Percentiles rank a stretch among this genome's conserved stretches.
These are phyloP conservation scores for Hylomyscus alleni DNA, from an alignment of 2,797 vertebrate genomes.

Conservation along the genomic window DNA sequence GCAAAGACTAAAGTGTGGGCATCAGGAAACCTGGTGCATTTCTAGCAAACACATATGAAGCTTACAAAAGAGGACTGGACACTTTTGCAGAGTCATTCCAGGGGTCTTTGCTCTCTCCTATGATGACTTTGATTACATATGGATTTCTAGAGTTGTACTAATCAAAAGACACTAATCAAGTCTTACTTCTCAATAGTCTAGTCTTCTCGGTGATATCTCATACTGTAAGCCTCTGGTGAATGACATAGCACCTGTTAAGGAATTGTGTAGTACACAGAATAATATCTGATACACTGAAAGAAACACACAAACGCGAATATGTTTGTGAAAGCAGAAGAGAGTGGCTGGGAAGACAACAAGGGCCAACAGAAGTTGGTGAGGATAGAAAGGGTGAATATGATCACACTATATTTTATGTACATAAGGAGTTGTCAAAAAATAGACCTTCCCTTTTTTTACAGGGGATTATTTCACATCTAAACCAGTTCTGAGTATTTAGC, in stretches of 20 bases:
- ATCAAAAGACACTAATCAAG: neutral
- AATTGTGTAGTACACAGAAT: neutral
- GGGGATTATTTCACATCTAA: slow-evolving; percentile 34
- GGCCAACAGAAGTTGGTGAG: neutral
- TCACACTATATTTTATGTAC: neutral
- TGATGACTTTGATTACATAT: neutral
- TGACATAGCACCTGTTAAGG: neutral
- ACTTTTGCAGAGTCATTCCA: neutral
- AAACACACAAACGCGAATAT: neutral
- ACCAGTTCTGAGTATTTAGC: slow-evolving; percentile 35
- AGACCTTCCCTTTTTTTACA: neutral
- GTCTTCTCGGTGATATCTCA: neutral
- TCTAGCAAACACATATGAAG: neutral
- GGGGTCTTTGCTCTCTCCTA: neutral
- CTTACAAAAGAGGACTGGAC: neutral
- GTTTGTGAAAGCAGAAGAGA: neutral
- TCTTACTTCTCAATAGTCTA: neutral
- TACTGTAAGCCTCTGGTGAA: neutral
- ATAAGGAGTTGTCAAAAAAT: slow-evolving; percentile 16
- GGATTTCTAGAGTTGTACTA: neutral
- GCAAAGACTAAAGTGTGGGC: neutral
- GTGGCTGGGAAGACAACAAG: neutral
- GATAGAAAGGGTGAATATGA: neutral
- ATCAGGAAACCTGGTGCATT: neutral
- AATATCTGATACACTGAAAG: neutral